phyloP scores from a whole-genome alignment of 2,888 invertebrate genomes.

The Seladonia tumulorum region DNA sequence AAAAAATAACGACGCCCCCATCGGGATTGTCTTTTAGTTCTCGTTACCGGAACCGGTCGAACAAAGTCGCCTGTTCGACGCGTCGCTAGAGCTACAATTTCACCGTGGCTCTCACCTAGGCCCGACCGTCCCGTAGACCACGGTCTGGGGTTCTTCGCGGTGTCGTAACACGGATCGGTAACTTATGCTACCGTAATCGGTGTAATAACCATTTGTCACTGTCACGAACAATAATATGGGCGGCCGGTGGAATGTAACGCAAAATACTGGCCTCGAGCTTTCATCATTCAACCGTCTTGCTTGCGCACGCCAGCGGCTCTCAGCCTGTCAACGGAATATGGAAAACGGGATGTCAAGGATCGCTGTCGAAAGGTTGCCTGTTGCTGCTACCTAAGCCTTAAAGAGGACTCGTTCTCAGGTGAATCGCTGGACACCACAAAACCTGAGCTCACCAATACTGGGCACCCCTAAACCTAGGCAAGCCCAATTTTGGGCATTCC shows the following conservation, averaged over 20 bases:
- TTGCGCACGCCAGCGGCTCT: conserved; percentile 25
- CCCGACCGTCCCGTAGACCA: not conserved
- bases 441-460: not conserved
- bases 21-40: not conserved
- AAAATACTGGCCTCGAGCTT: conserved; percentile 48
- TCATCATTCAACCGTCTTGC: conserved; percentile 37
- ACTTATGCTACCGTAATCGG: conserved; percentile 41
- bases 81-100: not conserved
- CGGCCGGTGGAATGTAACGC: conserved; percentile 32
- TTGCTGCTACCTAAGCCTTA: not conserved
- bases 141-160: not conserved
- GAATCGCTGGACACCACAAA: not conserved
- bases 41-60: not conserved
- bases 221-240: conserved; percentile 51
- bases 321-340: conserved; percentile 5
- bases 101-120: conserved; percentile 1
- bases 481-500: too few species aligned
- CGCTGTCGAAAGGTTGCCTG: not conserved
- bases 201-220: conserved; percentile 57
- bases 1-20: not conserved
- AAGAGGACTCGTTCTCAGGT: not conserved
- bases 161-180: conserved; percentile 1
- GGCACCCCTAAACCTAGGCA: too few species aligned
- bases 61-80: not conserved
- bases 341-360: not conserved